Evolutionary conservation across 1,140 invertebrate genomes (phyloP).

Genomic region (Euura lappo): DNA sequence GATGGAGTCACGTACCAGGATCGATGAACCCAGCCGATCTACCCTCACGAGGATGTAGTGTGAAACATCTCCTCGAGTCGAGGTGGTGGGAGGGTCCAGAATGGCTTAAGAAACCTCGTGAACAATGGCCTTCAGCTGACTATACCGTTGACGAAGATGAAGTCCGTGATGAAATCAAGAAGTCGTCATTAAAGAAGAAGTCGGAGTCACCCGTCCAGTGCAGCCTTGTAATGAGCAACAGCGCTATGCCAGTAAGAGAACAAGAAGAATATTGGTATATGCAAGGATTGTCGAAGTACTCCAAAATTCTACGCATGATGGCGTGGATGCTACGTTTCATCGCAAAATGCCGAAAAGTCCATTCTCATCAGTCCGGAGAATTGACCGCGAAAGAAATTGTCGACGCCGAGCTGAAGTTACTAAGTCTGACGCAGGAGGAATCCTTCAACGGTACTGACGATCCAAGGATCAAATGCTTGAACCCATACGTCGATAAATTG

Average conservation of each 20-base stretch:
- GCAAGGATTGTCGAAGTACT: conserved; percentile 29
- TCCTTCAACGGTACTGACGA: conserved; percentile 24
- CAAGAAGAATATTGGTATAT: conserved; percentile 13
- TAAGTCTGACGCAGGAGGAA: conserved; percentile 23
- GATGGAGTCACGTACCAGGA: conserved; percentile 47
- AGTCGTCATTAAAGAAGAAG: conserved; percentile 8
- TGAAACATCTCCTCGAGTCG: conserved; percentile 28
- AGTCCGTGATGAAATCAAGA: conserved; percentile 26
- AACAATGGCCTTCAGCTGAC: conserved; percentile 36
- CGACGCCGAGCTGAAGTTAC: conserved; percentile 25
- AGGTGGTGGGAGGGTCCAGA: too few species aligned
- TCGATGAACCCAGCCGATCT: conserved; percentile 53
- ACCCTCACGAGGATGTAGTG: conserved; percentile 46
- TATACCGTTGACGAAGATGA: conserved; percentile 20
- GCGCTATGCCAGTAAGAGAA: background rate
- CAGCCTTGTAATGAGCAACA: background rate
- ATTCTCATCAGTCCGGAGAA: conserved; percentile 10
- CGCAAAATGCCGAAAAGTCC: conserved; percentile 21
- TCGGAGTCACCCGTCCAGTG: too few species aligned
- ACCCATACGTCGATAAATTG: conserved; percentile 21
- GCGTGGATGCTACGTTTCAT: conserved; percentile 33
- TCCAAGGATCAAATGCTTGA: conserved; percentile 15
- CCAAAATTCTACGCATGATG: conserved; percentile 30
- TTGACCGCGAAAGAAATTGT: conserved; percentile 24
- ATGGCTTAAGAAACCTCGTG: conserved; percentile 45